These are phyloP conservation scores for Cyclophora albipunctata DNA, from an alignment of 2,888 invertebrate species.

Conservation along the genomic window DNA sequence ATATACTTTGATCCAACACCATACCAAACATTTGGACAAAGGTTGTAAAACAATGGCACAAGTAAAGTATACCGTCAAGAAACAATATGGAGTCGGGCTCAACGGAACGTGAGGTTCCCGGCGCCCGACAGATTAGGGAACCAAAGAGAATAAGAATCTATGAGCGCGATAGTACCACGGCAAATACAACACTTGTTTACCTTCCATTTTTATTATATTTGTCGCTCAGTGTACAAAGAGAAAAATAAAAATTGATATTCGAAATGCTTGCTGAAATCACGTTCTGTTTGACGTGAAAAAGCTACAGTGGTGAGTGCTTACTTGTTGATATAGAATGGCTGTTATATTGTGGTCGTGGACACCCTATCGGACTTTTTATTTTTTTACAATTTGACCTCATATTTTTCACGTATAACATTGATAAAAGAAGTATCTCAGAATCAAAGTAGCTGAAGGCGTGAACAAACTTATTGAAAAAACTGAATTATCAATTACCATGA, in stretches of 20 bases:
- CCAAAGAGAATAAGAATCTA: constrained; percentile 61
- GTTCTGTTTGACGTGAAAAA: constrained; percentile 19
- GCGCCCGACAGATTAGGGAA: constrained; percentile 56
- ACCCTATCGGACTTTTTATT: no score
- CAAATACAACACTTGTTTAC: constrained; percentile 67
- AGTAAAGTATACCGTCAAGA: constrained; percentile 36
- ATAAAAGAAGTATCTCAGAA: no score
- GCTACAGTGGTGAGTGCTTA: no score
- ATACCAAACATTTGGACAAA: no score
- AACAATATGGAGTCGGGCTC: constrained; percentile 45
- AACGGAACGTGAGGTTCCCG: constrained; percentile 55
- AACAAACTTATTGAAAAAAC: no score
- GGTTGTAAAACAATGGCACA: neutral
- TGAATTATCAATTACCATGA: no score
- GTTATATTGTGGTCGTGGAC: no score
- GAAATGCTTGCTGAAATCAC: constrained; percentile 44
- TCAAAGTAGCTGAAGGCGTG: no score
- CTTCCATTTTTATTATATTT: constrained; percentile 67
- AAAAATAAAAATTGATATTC: constrained; percentile 50
- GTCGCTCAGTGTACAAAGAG: constrained; percentile 32
- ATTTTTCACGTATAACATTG: no score
- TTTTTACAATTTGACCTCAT: no score
- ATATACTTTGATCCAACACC: no score
- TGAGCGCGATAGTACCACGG: constrained; percentile 50
- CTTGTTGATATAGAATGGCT: no score